Conservation (phyloP, 2,113 vertebrate genomes). For the Alethe castanea region DNA sequence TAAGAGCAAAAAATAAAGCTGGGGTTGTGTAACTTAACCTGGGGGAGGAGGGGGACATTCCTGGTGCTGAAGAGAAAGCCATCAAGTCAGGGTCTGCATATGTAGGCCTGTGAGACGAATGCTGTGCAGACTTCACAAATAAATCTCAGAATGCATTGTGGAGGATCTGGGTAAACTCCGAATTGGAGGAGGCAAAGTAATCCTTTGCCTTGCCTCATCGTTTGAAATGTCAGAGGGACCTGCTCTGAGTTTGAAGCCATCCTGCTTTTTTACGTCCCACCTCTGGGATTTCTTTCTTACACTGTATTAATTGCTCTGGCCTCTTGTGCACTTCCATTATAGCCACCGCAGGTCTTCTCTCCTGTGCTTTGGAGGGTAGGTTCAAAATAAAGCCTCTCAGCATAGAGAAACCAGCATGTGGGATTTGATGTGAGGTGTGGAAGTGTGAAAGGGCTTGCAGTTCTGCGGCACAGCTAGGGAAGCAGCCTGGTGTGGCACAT, state of each 20-base stretch:
- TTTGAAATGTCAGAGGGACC: background rate
- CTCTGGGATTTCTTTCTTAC: background rate
- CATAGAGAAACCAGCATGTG: rapidly evolving
- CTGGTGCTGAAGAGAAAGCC: background rate
- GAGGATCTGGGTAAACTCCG: background rate
- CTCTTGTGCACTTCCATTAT: background rate
- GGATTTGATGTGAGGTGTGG: background rate
- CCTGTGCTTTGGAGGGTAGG: background rate
- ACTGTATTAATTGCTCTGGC: background rate
- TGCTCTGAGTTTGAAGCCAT: background rate
- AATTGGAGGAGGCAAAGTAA: background rate
- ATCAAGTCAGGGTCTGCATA: background rate
- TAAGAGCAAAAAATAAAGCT: conserved; percentile 44
- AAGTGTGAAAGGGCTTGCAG: background rate
- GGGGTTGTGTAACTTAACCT: conserved; percentile 47
- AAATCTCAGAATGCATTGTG: background rate
- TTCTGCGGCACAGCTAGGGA: background rate
- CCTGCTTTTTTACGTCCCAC: background rate
- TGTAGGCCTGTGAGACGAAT: background rate
- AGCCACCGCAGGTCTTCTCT: background rate
- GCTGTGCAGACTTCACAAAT: background rate
- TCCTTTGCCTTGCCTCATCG: rapidly evolving
- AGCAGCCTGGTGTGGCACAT: background rate
- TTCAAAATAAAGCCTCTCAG: background rate
- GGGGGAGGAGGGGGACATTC: conserved; percentile 28